Conservation (phyloP, 2,113 vertebrate species). For the Acrocephalus kingi region DNA sequence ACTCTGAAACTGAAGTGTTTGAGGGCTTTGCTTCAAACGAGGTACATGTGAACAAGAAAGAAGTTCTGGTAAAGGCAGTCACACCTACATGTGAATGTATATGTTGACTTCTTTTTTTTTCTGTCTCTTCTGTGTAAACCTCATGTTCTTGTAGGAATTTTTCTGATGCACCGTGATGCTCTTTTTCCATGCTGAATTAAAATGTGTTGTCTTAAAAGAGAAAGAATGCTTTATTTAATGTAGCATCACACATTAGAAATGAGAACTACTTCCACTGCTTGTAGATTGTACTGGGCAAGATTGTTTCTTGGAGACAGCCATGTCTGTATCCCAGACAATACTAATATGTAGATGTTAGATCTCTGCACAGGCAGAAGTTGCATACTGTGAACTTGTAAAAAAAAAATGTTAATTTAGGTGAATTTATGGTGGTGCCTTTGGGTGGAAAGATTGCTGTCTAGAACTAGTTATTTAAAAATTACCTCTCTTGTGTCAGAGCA, state of each 20-base stretch:
- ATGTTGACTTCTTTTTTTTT: background rate
- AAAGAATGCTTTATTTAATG: background rate
- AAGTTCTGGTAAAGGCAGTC: slow-evolving; percentile 55
- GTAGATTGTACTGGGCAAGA: background rate
- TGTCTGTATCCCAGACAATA: background rate
- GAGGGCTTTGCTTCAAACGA: slow-evolving; percentile 81
- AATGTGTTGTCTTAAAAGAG: background rate
- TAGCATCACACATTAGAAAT: background rate
- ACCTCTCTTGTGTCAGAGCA: background rate
- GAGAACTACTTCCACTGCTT: background rate
- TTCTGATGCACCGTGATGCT: background rate
- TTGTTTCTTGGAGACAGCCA: background rate
- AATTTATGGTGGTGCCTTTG: background rate
- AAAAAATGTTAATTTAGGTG: background rate
- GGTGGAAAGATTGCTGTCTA: background rate
- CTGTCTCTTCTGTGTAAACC: background rate
- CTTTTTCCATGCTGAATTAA: background rate
- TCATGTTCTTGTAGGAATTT: background rate
- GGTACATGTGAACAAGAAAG: slow-evolving; percentile 45
- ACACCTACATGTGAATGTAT: background rate
- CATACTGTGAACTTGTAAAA: background rate
- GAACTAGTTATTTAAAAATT: background rate
- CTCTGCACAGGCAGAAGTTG: background rate
- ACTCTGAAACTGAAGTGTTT: slow-evolving; percentile 85
- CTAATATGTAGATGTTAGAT: background rate